These are phyloP conservation scores for Orientallactaga bullata DNA, from an alignment of 2,113 vertebrate species.

Conservation along the genomic window DNA sequence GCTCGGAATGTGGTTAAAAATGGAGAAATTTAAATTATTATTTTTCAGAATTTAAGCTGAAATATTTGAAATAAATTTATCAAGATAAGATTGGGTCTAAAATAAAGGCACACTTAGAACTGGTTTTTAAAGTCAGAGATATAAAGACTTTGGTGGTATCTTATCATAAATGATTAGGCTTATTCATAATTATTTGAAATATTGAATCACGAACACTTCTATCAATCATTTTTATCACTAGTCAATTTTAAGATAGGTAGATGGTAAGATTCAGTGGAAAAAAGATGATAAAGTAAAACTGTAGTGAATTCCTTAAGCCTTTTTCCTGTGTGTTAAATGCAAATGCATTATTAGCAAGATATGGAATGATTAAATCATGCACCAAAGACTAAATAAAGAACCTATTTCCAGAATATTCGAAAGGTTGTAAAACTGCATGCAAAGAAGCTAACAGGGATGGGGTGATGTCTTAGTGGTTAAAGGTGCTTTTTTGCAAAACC, in stretches of 20 bases:
- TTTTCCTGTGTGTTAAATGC: slow-evolving; percentile 7
- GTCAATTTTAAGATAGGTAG: slow-evolving; percentile 24
- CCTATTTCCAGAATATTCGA: slow-evolving; percentile 10
- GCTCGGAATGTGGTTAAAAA: neutral
- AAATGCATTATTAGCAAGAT: slow-evolving; percentile 5
- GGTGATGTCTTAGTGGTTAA: no score
- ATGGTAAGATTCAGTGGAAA: neutral
- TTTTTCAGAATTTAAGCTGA: slow-evolving; percentile 49
- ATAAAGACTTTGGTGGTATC: neutral
- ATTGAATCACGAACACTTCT: slow-evolving; percentile 25
- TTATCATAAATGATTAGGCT: neutral
- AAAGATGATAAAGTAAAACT: slow-evolving; percentile 43
- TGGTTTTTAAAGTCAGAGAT: slow-evolving; percentile 46
- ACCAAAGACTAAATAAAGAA: slow-evolving; percentile 30
- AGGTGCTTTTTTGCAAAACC: no score
- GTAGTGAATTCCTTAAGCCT: neutral
- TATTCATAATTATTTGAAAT: slow-evolving; percentile 38
- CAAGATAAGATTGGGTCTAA: neutral
- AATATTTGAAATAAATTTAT: neutral
- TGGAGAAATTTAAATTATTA: slow-evolving; percentile 33
- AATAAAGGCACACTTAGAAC: neutral
- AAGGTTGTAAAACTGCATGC: neutral
- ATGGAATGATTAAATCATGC: neutral
- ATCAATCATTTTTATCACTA: neutral
- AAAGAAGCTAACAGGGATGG: no score